A percentile compares a stretch with the other conserved stretches of the same genome.
Evolutionary conservation across 2,888 invertebrate species (phyloP).

Genomic region (Scaptomyza tumidula): DNA sequence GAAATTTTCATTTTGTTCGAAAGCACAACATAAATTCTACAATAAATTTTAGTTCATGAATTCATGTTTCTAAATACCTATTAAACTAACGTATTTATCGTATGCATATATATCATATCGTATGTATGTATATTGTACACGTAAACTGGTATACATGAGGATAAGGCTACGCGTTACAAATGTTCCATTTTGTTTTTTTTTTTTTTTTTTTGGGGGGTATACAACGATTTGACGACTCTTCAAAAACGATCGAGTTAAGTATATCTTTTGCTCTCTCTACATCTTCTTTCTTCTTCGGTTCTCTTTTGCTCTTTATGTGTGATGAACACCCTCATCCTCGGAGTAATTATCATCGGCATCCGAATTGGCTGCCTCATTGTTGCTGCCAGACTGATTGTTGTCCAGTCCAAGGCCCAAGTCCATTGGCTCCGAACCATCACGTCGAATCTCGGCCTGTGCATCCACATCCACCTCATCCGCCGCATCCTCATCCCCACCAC

Average conservation of each 20-base stretch:
- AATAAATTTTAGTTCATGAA: slow-evolving; percentile 45
- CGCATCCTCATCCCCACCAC: slow-evolving; percentile 9
- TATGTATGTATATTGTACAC: slow-evolving; percentile 62
- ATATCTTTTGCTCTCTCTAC: slow-evolving; percentile 21
- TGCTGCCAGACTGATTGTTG: slow-evolving; percentile 82
- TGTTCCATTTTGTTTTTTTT: slow-evolving; percentile 62
- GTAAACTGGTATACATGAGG: slow-evolving; percentile 84
- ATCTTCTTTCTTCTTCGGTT: slow-evolving; percentile 26
- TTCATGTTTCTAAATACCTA: slow-evolving; percentile 31
- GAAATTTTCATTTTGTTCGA: slow-evolving; percentile 27
- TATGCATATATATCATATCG: slow-evolving; percentile 33
- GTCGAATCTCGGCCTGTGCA: slow-evolving; percentile 73
- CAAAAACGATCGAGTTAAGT: slow-evolving; percentile 22
- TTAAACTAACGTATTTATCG: slow-evolving; percentile 58
- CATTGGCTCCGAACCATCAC: slow-evolving; percentile 84
- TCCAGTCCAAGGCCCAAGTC: slow-evolving; percentile 83
- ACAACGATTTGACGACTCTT: slow-evolving; percentile 61
- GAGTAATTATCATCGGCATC: slow-evolving; percentile 84
- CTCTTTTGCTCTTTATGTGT: slow-evolving; percentile 74
- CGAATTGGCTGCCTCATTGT: slow-evolving; percentile 81
- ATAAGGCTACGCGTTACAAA: slow-evolving; percentile 84
- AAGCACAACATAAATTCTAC: slow-evolving; percentile 74
- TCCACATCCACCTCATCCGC: slow-evolving; percentile 62
- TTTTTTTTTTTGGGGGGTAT: slow-evolving; percentile 52
- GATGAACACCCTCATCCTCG: slow-evolving; percentile 84